Evolutionary conservation across 2,113 vertebrate genomes (phyloP).

Genomic region (Notothenia rossii): DNA sequence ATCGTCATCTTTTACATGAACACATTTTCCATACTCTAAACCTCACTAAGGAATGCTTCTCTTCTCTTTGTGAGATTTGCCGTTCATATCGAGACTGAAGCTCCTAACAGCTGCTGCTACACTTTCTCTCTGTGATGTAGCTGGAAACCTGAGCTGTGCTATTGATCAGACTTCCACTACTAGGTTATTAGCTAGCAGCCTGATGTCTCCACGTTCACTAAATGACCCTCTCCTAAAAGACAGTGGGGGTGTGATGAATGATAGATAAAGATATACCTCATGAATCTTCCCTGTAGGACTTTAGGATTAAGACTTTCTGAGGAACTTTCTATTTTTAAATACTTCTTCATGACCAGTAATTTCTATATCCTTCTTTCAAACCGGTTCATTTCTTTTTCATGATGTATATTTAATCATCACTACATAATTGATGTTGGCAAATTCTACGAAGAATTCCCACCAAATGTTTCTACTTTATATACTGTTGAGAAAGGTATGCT

Average conservation of each 20-base stretch:
- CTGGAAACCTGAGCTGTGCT: conserved; percentile 75
- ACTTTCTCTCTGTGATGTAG: conserved; percentile 66
- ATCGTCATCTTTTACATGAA: conserved; percentile 28
- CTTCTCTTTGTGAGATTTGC: conserved; percentile 43
- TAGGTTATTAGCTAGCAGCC: conserved; percentile 74
- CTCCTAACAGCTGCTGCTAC: conserved; percentile 75
- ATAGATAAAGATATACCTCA: conserved; percentile 37
- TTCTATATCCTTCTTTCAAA: conserved; percentile 11
- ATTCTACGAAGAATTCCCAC: conserved; percentile 1
- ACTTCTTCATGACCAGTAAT: conserved; percentile 4
- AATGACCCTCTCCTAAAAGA: conserved; percentile 63
- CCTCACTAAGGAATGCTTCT: conserved; percentile 28
- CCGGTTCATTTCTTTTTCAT: conserved; percentile 32
- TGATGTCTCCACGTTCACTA: conserved; percentile 73
- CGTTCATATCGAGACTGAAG: conserved; percentile 52
- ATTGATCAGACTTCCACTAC: conserved; percentile 76
- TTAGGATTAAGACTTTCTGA: conserved; percentile 25
- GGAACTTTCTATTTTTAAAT: conserved; percentile 35
- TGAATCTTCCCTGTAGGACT: conserved; percentile 53
- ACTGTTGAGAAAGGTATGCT: conserved; percentile 24
- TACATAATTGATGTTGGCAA: conserved; percentile 22
- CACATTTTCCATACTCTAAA: conserved; percentile 47
- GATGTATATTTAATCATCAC: conserved; percentile 33
- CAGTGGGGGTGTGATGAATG: conserved; percentile 62
- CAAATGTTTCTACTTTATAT: conserved; percentile 16